Conservation (phyloP, 1,140 invertebrate genomes). For the silkworm (Bombyx mori) region DNA sequence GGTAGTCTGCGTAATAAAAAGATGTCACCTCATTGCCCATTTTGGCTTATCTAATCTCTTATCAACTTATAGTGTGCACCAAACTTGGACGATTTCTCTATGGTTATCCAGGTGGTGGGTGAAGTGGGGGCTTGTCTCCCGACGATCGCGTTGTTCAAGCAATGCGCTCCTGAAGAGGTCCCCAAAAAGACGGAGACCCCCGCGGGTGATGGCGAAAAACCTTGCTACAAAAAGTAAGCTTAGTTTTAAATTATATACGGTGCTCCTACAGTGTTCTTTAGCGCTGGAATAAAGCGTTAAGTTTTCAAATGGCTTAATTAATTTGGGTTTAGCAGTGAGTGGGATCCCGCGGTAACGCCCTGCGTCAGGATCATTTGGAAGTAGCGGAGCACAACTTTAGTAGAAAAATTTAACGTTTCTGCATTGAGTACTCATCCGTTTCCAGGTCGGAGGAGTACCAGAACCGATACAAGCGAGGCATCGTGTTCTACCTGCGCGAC, state of each 20-base stretch:
- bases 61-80: too few relatives aligned
- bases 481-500: conserved; percentile 55
- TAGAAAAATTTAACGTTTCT: too few relatives aligned
- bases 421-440: background rate
- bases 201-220: conserved; percentile 19
- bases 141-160: conserved; percentile 47
- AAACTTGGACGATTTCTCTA: background rate
- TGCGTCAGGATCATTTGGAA: too few relatives aligned
- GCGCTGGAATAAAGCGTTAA: too few relatives aligned
- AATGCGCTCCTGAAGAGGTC: conserved; percentile 24
- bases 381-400: too few relatives aligned
- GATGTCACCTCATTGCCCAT: too few relatives aligned
- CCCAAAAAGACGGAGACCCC: background rate
- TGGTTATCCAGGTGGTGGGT: conserved; percentile 35
- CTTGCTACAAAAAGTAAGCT: conserved; percentile 40
- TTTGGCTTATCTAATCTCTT: too few relatives aligned
- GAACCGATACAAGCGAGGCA: conserved; percentile 43
- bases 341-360: too few relatives aligned
- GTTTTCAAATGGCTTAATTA: too few relatives aligned
- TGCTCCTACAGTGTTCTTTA: too few relatives aligned
- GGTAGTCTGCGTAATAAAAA: too few relatives aligned
- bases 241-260: conserved; percentile 1
- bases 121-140: conserved; percentile 55
- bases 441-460: conserved; percentile 36
- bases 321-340: too few relatives aligned